Evolutionary conservation across 1,140 invertebrate species (phyloP).

Genomic region (Drosophila navojoa): DNA sequence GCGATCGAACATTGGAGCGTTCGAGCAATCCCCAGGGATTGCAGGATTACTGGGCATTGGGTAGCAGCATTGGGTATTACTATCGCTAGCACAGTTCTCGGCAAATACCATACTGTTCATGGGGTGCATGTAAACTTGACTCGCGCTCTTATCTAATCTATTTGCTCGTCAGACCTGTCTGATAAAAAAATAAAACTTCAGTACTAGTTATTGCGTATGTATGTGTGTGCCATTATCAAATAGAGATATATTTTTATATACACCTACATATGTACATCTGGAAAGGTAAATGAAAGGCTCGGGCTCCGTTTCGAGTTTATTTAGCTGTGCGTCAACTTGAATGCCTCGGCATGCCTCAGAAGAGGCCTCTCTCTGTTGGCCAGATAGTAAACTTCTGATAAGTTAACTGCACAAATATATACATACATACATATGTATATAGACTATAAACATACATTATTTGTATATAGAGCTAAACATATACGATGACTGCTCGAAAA

Average conservation of each 20-base stretch:
- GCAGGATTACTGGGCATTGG: constrained; percentile 17
- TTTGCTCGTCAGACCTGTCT: constrained; percentile 42
- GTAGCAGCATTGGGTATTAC: background rate
- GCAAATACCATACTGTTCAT: background rate
- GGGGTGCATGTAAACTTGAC: constrained; percentile 25
- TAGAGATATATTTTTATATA: constrained; percentile 46
- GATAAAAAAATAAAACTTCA: constrained; percentile 32
- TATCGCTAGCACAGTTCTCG: background rate
- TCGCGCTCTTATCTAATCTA: constrained; percentile 67
- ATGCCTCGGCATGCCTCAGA: constrained; percentile 11
- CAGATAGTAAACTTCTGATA: constrained; percentile 65
- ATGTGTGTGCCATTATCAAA: constrained; percentile 34
- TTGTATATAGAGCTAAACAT: background rate
- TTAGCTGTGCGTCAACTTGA: constrained; percentile 64
- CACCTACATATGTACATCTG: background rate
- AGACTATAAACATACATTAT: constrained; percentile 1
- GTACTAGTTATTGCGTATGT: background rate
- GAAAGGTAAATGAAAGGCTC: constrained; percentile 40
- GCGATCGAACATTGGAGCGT: background rate
- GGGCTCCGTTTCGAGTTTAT: constrained; percentile 61
- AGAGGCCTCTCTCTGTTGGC: constrained; percentile 63
- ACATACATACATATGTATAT: constrained; percentile 8
- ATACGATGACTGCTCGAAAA: background rate
- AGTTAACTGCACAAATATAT: constrained; percentile 35
- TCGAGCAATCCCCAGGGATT: background rate